Evolutionary conservation across 2,888 invertebrate genomes (phyloP).

Genomic region (Harmothoe impar): DNA sequence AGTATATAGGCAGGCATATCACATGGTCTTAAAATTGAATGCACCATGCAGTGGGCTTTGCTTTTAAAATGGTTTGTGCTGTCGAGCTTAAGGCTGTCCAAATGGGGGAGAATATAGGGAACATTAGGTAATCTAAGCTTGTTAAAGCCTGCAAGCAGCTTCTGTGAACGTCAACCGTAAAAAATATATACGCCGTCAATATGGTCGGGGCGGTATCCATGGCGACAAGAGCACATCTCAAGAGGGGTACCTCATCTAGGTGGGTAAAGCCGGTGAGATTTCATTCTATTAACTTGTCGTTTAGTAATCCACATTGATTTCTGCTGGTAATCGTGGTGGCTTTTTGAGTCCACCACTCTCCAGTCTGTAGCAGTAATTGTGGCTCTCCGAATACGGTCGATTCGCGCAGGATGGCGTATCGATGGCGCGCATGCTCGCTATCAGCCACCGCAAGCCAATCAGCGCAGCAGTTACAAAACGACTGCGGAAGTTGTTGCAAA

Average conservation of each 20-base stretch:
- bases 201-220: not conserved
- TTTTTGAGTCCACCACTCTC: not conserved
- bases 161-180: not conserved
- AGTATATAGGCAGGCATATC: too few species aligned
- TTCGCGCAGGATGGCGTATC: slow-evolving; percentile 28
- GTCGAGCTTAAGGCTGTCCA: too few species aligned
- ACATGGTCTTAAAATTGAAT: too few species aligned
- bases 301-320: slow-evolving; percentile 38
- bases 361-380: slow-evolving; percentile 13
- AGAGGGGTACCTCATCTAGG: slow-evolving; percentile 30
- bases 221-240: slow-evolving; percentile 12
- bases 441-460: slow-evolving; percentile 19
- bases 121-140: not conserved
- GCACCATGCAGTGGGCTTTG: too few species aligned
- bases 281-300: slow-evolving; percentile 50
- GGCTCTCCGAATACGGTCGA: not conserved
- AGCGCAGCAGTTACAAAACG: not conserved
- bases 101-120: not conserved
- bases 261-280: not conserved
- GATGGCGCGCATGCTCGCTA: not conserved
- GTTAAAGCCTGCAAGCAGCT: not conserved
- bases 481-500: slow-evolving; percentile 13
- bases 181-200: slow-evolving; percentile 9
- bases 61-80: too few species aligned
- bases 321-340: not conserved